These are phyloP conservation scores for Idaea dimidiata DNA, from an alignment of 2,888 invertebrate genomes.

Conservation along the genomic window DNA sequence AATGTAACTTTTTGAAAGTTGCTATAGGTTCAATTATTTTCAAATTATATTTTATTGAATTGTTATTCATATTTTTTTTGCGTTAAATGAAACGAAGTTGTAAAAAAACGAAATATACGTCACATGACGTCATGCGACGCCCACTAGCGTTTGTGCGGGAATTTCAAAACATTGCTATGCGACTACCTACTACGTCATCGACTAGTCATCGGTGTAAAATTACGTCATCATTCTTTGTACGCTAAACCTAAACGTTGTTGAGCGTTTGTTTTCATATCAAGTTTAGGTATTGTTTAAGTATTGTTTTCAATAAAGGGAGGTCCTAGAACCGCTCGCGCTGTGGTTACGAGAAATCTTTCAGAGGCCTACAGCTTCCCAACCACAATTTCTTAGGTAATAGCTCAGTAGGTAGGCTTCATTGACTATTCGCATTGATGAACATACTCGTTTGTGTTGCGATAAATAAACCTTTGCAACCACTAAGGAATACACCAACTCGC, in stretches of 20 bases:
- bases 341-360: no score
- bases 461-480: no score
- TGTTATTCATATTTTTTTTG: slow-evolving; percentile 9
- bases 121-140: slow-evolving; percentile 56
- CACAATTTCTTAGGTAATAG: no score
- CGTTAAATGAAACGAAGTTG: slow-evolving; percentile 30
- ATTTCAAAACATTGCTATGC: slow-evolving; percentile 35
- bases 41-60: neutral
- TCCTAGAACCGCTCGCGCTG: no score
- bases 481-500: no score
- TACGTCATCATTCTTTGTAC: slow-evolving; percentile 7
- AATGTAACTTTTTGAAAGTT: neutral
- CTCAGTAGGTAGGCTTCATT: no score
- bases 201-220: slow-evolving; percentile 8
- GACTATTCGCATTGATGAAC: no score
- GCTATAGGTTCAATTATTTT: slow-evolving; percentile 4
- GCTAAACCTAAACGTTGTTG: slow-evolving; percentile 4
- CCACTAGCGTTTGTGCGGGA: slow-evolving; percentile 43
- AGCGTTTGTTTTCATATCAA: neutral
- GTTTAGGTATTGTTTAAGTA: no score
- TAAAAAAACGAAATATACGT: slow-evolving; percentile 31
- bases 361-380: no score
- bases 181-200: slow-evolving; percentile 7
- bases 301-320: no score
- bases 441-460: no score